Percentiles rank a stretch among this genome's conserved stretches.
Conservation (phyloP, 1,140 invertebrate species). For the Drosophila bipectinata region DNA sequence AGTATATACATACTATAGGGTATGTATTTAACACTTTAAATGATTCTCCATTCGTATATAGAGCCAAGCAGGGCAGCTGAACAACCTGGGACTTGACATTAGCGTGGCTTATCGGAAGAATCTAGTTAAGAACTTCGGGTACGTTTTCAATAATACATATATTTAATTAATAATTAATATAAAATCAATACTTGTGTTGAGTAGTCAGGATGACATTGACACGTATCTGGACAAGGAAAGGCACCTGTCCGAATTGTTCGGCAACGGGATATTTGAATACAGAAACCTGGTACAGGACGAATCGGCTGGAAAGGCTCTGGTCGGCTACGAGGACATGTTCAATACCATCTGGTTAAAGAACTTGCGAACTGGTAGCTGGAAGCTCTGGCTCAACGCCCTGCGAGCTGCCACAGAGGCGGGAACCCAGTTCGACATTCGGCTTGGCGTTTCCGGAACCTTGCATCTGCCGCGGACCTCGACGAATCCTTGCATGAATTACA, state of each 20-base stretch:
- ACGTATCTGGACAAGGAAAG: conserved; percentile 7
- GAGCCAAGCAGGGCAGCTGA: conserved; percentile 42
- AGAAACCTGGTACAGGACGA: conserved; percentile 31
- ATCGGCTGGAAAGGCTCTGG: background rate
- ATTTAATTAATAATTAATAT: no score
- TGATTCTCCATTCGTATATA: background rate
- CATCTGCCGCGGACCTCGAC: conserved; percentile 2
- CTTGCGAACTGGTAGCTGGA: conserved; percentile 51
- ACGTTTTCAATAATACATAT: no score
- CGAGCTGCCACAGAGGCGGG: conserved; percentile 3
- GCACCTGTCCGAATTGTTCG: conserved; percentile 21
- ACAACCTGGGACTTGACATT: conserved; percentile 30
- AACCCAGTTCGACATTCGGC: conserved; percentile 31
- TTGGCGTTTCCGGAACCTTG: conserved; percentile 43
- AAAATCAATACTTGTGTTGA: background rate
- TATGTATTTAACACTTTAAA: no score
- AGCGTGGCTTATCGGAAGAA: conserved; percentile 8
- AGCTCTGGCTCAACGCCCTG: conserved; percentile 36
- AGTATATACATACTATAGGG: no score
- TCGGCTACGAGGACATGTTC: conserved; percentile 25
- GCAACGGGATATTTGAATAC: conserved; percentile 2
- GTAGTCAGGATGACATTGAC: conserved; percentile 3
- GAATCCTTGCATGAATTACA: conserved; percentile 31
- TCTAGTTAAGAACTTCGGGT: conserved; percentile 24
- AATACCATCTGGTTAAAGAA: conserved; percentile 37